Base-by-base conservation (phyloP, 2,797 vertebrate species). In the Microchirus variegatus region DNA sequence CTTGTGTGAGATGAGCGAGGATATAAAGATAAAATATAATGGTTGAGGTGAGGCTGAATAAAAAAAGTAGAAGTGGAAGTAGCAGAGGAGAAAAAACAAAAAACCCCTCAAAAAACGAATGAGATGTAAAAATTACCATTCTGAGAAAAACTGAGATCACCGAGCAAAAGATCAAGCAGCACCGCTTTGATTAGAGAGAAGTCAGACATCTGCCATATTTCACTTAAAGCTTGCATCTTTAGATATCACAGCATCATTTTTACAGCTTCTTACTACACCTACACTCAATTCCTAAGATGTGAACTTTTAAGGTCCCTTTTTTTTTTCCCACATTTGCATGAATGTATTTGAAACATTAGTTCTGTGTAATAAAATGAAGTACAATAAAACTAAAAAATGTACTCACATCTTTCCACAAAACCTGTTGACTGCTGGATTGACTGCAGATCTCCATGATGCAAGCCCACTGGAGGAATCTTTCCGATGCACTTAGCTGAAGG, bases 341-440 rank as follows among this genome's bases (percentile, higher is more conserved):
- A 10, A 40, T 8, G 12, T 10, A 10, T 40, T 10, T 40, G n/a
- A n/a, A 22, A 40, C 13, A 40, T 40, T 16, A 48, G 4, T 3
- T 42, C 9, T 50, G 51, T 44, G 15, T 16, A 61, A 54, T 47
- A 5, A 48, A 37, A 26, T 38, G 3, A 47, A 61, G 22, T 51
- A 18, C 31, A 59, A 47, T 63, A 56, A 79, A 73, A 3, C 2
- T 44, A 61, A 18, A 22, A 44, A n/a, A 17, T 48, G 11, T 16
- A 94, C 93, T 94, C 89, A 94, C 93, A 91, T 94, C 92, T 86
- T 92, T 92, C 89, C 90, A 93, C 35, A 93, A 80, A 70, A 82
- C 80, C 80, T 93, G 91, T 53, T 92, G 91, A 80, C 92, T 93
- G 80, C 75, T 90, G 77, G 89, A 87, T 52, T 87, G 77, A 78